Percentiles rank a stretch among this genome's conserved stretches.
These are phyloP conservation scores for Rhabditophanes sp. DNA, from an alignment of 2,888 invertebrate species.

Conservation along the genomic window DNA sequence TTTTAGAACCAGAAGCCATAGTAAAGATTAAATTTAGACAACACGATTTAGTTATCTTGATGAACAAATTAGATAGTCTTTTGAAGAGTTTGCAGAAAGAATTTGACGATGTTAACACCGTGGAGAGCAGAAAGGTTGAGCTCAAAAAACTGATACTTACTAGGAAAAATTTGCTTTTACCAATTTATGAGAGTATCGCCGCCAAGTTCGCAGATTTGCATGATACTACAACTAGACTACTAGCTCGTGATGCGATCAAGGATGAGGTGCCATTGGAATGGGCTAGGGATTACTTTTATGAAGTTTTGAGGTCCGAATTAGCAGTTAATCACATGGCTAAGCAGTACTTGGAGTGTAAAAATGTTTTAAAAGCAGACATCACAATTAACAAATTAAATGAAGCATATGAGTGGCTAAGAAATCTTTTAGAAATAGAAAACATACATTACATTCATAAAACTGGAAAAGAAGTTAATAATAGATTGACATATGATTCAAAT, in stretches of 20 bases:
- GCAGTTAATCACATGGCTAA: conserved; percentile 16
- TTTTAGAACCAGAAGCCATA: conserved; percentile 83
- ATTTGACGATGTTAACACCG: conserved; percentile 1
- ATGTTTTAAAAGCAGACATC: no score
- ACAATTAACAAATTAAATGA: no score
- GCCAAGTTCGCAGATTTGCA: conserved; percentile 92
- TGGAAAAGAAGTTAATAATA: no score
- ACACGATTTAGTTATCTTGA: conserved; percentile 74
- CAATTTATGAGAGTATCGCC: conserved; percentile 62
- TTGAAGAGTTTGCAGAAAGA: conserved; percentile 10
- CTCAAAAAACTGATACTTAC: conserved; percentile 5
- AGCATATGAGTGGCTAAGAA: no score
- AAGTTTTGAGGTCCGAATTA: conserved; percentile 15
- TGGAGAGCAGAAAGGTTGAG: background rate
- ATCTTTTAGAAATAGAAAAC: no score
- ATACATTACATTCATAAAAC: no score
- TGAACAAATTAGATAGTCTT: conserved; percentile 56
- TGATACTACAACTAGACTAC: conserved; percentile 89
- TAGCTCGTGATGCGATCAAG: conserved; percentile 74
- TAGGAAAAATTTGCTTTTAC: conserved; percentile 10
- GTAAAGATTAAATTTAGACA: conserved; percentile 89
- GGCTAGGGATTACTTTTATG: conserved; percentile 26
- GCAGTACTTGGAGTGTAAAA: conserved; percentile 12
- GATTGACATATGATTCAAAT: no score
- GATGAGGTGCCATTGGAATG: conserved; percentile 26